Percentiles rank a stretch among this genome's conserved stretches.
Conservation (phyloP, 2,797 vertebrate species). For the Cossypha caffra region DNA sequence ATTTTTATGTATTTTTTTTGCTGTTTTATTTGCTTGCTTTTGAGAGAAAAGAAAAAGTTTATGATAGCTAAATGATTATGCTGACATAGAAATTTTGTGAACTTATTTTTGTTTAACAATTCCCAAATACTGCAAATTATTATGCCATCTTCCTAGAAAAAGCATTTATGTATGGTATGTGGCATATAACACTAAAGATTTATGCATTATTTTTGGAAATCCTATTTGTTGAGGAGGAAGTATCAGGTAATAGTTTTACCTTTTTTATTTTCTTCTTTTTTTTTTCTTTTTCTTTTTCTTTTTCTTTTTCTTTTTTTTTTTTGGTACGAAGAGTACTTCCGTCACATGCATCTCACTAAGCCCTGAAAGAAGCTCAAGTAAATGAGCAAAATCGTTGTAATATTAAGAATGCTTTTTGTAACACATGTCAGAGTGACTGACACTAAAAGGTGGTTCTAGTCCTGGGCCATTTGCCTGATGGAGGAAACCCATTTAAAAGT, state of each 20-base stretch:
- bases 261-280: background rate
- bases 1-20: background rate
- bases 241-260: background rate
- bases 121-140: background rate
- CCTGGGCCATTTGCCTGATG: accelerated
- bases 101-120: background rate
- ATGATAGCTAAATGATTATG: background rate
- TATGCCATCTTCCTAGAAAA: background rate
- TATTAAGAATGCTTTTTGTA: background rate
- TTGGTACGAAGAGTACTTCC: background rate
- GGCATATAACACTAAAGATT: background rate
- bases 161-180: background rate
- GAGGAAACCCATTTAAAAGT: background rate
- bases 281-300: background rate
- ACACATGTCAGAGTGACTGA: background rate
- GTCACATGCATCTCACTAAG: background rate
- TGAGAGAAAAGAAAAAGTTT: background rate
- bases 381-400: background rate
- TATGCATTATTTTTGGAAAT: background rate
- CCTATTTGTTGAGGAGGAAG: background rate
- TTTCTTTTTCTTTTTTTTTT: background rate
- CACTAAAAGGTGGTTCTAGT: background rate
- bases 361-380: background rate
- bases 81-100: background rate
- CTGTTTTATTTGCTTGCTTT: background rate